A percentile compares a stretch with the other conserved stretches of the same genome.
Evolutionary conservation across 2,113 vertebrate genomes (phyloP).

Genomic region (Cyprichromis sp.): DNA sequence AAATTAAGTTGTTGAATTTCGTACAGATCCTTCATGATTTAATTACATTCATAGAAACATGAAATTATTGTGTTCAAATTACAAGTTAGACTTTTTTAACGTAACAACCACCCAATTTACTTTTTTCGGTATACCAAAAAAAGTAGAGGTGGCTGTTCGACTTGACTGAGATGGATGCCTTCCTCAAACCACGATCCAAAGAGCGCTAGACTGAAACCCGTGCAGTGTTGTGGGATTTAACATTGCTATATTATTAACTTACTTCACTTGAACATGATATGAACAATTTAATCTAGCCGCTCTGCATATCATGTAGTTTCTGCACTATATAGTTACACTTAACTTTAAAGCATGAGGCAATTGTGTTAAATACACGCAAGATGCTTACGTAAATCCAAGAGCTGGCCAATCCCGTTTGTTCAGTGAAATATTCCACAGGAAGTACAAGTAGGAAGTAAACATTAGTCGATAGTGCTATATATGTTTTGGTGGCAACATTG

Average conservation of each 20-base stretch:
- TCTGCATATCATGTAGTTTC: neutral
- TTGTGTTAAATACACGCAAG: neutral
- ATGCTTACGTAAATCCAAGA: neutral
- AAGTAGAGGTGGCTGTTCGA: accelerated
- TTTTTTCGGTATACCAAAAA: accelerated
- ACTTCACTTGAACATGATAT: neutral
- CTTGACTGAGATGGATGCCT: neutral
- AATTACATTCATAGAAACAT: accelerated
- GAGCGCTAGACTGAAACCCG: neutral
- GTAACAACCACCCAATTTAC: neutral
- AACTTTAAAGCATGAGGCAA: neutral
- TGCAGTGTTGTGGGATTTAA: accelerated
- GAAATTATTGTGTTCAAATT: neutral
- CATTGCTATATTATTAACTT: neutral
- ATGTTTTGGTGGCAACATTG: neutral
- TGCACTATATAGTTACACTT: neutral
- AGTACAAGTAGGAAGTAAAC: neutral
- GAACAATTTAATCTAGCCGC: neutral
- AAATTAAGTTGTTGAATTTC: neutral
- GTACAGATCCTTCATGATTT: neutral
- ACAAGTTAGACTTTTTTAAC: accelerated
- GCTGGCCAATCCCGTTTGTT: neutral
- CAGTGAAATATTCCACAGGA: neutral
- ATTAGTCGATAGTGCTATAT: neutral
- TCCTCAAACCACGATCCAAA: neutral